phyloP scores from a whole-genome alignment of 2,113 vertebrate species.

The Salvelinus alpinus region DNA sequence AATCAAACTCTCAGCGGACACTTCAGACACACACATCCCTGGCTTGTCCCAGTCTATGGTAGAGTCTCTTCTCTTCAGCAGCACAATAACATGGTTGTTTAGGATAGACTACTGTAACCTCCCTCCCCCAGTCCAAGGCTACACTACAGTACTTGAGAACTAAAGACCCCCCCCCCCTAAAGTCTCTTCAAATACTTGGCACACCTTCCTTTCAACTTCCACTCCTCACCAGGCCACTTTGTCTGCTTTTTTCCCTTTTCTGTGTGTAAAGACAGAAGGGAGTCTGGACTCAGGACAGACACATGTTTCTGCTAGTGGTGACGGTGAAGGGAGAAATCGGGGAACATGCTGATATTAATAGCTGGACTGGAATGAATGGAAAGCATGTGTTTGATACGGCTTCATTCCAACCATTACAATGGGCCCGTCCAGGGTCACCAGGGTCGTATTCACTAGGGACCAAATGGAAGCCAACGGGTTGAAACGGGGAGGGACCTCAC shows the following conservation, averaged over 20 bases:
- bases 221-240: background rate
- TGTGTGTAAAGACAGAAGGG: background rate
- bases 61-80: background rate
- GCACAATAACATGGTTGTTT: slow-evolving; percentile 13
- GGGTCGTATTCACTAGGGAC: too few relatives aligned
- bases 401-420: too few relatives aligned
- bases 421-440: too few relatives aligned
- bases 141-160: background rate
- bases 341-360: too few relatives aligned
- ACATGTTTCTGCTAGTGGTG: background rate
- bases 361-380: too few relatives aligned
- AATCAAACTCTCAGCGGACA: slow-evolving; percentile 9
- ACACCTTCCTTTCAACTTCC: background rate
- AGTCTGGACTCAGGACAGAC: background rate
- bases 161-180: background rate
- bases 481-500: too few relatives aligned
- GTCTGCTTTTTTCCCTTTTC: background rate
- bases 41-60: slow-evolving; percentile 8
- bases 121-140: background rate
- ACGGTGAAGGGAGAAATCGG: too few relatives aligned
- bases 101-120: background rate
- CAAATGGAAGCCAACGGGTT: too few relatives aligned
- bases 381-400: too few relatives aligned
- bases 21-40: slow-evolving; percentile 9
- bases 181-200: background rate